Evolutionary conservation across 2,888 invertebrate species (phyloP).

Genomic region (Cordylochernes scorpioides): DNA sequence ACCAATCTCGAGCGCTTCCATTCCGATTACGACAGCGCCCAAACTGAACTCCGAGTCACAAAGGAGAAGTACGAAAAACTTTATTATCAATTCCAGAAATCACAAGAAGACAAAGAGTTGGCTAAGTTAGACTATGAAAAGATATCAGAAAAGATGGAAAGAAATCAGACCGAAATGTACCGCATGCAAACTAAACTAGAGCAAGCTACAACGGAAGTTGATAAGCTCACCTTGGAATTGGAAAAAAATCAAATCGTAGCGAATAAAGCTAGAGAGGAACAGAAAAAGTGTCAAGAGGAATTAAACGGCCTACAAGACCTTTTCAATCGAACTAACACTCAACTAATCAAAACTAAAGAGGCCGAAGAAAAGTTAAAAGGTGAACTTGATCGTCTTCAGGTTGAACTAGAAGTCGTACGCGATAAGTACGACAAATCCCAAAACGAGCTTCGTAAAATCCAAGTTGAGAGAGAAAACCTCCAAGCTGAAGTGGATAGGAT

Average conservation of each 20-base stretch:
- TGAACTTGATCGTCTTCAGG: slow-evolving; percentile 42
- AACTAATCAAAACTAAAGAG: slow-evolving; percentile 58
- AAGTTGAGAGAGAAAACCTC: slow-evolving; percentile 18
- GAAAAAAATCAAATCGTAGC: slow-evolving; percentile 54
- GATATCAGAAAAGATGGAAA: slow-evolving; percentile 43
- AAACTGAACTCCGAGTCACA: slow-evolving; percentile 44
- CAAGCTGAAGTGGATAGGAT: slow-evolving; percentile 18
- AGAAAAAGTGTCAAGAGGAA: slow-evolving; percentile 61
- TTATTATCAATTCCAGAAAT: slow-evolving; percentile 41
- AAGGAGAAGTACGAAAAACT: slow-evolving; percentile 72
- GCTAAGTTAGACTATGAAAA: slow-evolving; percentile 73
- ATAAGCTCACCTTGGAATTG: slow-evolving; percentile 51
- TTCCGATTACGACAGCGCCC: slow-evolving; percentile 59
- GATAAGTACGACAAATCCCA: slow-evolving; percentile 67
- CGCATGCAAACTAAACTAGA: slow-evolving; percentile 65
- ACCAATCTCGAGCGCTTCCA: slow-evolving; percentile 23
- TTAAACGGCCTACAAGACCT: slow-evolving; percentile 55
- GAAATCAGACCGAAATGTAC: slow-evolving; percentile 65
- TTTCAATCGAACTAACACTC: slow-evolving; percentile 61
- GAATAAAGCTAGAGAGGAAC: slow-evolving; percentile 53
- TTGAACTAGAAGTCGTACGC: slow-evolving; percentile 59
- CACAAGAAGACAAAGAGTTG: slow-evolving; percentile 58
- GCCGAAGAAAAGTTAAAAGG: slow-evolving; percentile 69
- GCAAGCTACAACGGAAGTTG: slow-evolving; percentile 58
- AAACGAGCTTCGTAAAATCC: slow-evolving; percentile 45